phyloP scores from a whole-genome alignment of 2,113 vertebrate species.

The Tenebrosternarchus preto region DNA sequence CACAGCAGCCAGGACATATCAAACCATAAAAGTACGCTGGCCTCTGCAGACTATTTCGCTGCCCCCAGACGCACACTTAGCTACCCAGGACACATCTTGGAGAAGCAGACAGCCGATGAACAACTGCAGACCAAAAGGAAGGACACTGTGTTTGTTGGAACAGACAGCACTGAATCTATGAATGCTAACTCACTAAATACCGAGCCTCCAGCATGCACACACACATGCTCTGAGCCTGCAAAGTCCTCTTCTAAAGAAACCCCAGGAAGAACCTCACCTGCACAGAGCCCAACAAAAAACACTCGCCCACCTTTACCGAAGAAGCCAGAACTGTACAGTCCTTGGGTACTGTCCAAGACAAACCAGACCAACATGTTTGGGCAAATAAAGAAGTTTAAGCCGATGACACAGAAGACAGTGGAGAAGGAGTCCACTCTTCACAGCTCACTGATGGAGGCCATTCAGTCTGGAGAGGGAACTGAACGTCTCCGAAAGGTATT shows the following conservation, averaged over 20 bases:
- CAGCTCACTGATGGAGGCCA: conserved; percentile 89
- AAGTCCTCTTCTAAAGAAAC: conserved; percentile 51
- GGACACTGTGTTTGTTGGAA: conserved; percentile 40
- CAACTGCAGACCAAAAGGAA: conserved; percentile 37
- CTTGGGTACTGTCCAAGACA: conserved; percentile 39
- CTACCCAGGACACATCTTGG: conserved; percentile 53
- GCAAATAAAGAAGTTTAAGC: conserved; percentile 87
- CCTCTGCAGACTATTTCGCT: conserved; percentile 18
- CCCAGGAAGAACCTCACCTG: not conserved
- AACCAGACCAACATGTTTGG: conserved; percentile 79
- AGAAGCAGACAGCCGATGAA: conserved; percentile 46
- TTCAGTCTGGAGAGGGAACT: conserved; percentile 82
- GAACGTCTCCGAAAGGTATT: conserved; percentile 86
- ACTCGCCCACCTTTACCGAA: conserved; percentile 29
- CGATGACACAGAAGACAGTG: conserved; percentile 78
- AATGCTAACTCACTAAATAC: conserved; percentile 47
- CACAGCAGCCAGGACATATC: conserved; percentile 42
- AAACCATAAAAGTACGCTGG: conserved; percentile 35
- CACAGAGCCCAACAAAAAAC: conserved; percentile 32
- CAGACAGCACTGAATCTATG: conserved; percentile 43
- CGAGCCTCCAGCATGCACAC: conserved; percentile 46
- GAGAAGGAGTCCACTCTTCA: conserved; percentile 86
- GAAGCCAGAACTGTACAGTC: conserved; percentile 54
- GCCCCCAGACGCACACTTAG: conserved; percentile 56
- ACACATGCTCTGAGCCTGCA: conserved; percentile 24